Base-by-base conservation (phyloP, 1,140 invertebrate species). In the Scaptomyza montana region DNA sequence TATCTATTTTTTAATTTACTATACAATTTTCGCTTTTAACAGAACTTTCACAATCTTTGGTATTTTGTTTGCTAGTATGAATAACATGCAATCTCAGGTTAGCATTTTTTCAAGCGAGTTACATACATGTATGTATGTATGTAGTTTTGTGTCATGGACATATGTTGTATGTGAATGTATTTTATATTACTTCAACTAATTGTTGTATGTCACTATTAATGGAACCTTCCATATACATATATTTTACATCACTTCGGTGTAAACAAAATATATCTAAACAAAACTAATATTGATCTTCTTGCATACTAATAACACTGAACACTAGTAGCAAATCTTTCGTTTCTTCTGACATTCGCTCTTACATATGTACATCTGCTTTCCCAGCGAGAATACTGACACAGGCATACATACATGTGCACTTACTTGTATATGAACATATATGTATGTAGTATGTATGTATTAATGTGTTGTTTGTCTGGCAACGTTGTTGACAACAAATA, bases 21-120 rank as follows among this genome's bases (percentile, higher is more conserved):
- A 61, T 39, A 51, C 54, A 67, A 56, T 67, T 33, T 6, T 33
- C 0, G 45, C 57, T 45, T 45, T 62, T 0, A 33, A 43, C 39
- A 25, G 7, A 30, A 73, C 70, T 67, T 73, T 74, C 57, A 74
- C 70, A 73, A 61, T 72, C 25, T 61, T 62, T 50, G 16, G 43
- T 36, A 13, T 21, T 10, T 19, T 51, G 21, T 60, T 62, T 47
- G 3, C 47, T 56, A 25, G 16, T 36, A 41, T 56, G 12, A 25
- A 25, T 9, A 13, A 16, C 30, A 25, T 41, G 51, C 19, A 33
- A 33, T 33, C 4, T 62, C 12, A 47, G 13, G 12, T 36, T 39
- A 56, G 36, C 62, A 68, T 55, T 68, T 73, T 16, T 33, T 61
- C 3, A n/a, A 43, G 19, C 5, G 43, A 28, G 19, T 12, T 49